Percentiles rank a stretch among this genome's conserved stretches.
These are phyloP conservation scores for Cryptotis parvus DNA, from an alignment of 2,113 vertebrate species.

Conservation along the genomic window DNA sequence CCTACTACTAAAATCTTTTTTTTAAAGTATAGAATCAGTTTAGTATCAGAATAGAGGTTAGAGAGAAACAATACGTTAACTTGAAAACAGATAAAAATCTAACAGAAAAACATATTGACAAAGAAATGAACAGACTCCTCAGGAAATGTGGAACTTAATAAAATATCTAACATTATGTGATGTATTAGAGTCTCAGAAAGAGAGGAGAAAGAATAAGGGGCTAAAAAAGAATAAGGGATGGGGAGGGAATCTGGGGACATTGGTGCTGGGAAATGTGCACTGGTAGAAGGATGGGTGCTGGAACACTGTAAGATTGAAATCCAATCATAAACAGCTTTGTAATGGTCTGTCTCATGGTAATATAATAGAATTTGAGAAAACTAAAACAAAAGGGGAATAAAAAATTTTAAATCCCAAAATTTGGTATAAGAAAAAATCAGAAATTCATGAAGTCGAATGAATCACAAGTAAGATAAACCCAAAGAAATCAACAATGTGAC, in stretches of 20 bases:
- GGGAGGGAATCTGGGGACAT: too few relatives aligned
- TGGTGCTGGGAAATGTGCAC: too few relatives aligned
- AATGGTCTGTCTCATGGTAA: too few relatives aligned
- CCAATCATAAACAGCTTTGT: too few relatives aligned
- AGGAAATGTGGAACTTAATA: slow-evolving; percentile 17
- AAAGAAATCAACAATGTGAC: neutral
- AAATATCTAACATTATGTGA: neutral
- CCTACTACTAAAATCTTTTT: neutral
- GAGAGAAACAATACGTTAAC: neutral
- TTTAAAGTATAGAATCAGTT: neutral
- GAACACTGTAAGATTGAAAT: too few relatives aligned
- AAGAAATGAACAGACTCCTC: neutral
- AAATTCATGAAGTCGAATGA: slow-evolving; percentile 29
- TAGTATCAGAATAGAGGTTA: slow-evolving; percentile 16
- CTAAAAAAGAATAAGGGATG: slow-evolving; percentile 36
- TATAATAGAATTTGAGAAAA: too few relatives aligned
- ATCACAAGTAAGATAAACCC: neutral
- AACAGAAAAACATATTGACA: slow-evolving; percentile 23
- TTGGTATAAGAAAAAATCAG: neutral
- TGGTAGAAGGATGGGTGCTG: too few relatives aligned
- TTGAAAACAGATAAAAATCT: slow-evolving; percentile 48
- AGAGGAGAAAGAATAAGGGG: neutral
- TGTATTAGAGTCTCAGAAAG: neutral
- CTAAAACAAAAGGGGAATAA: too few relatives aligned
- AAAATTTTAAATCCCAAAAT: neutral